phyloP scores from a whole-genome alignment of 2,113 vertebrate genomes.

The Ginglymostoma cirratum region DNA sequence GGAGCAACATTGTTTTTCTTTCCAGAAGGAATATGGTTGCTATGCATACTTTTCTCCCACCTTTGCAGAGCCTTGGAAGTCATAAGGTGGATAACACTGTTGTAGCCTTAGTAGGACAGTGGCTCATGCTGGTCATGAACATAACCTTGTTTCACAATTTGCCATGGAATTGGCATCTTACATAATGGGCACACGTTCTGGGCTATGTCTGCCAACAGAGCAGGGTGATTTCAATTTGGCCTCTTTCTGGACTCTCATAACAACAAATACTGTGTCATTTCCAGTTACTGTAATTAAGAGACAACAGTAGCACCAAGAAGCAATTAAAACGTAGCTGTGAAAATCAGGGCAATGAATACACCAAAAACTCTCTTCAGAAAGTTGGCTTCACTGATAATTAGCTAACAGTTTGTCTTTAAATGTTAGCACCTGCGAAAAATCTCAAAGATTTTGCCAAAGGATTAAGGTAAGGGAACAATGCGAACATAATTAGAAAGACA shows the following conservation, averaged over 20 bases:
- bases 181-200: not conserved
- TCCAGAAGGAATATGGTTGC: not conserved
- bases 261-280: not conserved
- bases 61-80: not conserved
- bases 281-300: not conserved
- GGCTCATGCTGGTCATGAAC: not conserved
- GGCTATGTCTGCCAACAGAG: not conserved
- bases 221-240: not conserved
- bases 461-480: not conserved
- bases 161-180: not conserved
- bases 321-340: not conserved
- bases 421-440: not conserved
- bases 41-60: not conserved
- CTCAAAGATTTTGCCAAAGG: not conserved
- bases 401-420: conserved; percentile 14
- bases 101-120: not conserved
- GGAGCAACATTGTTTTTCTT: not conserved
- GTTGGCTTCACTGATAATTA: not conserved
- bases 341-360: not conserved
- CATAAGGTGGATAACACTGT: not conserved
- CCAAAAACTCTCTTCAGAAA: not conserved
- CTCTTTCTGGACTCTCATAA: not conserved
- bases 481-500: not conserved
- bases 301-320: not conserved
- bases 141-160: not conserved